phyloP scores from a whole-genome alignment of 2,888 invertebrate species.

The Apodemia hepburni region DNA sequence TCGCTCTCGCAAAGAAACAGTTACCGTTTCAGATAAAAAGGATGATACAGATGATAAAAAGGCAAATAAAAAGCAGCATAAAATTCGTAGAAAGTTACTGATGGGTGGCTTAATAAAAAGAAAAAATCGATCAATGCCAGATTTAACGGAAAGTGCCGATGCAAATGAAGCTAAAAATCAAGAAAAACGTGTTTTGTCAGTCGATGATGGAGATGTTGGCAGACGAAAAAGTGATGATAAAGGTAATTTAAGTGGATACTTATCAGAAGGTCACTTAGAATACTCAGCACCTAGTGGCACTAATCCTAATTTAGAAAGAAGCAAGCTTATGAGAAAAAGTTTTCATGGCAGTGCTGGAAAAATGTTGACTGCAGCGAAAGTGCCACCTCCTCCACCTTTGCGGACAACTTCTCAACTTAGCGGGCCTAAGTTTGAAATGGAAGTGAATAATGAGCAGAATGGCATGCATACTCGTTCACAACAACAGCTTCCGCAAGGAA shows the following conservation, averaged over 20 bases:
- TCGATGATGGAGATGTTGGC: slow-evolving; percentile 89
- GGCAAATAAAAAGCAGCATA: slow-evolving; percentile 93
- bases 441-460: slow-evolving; percentile 66
- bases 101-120: slow-evolving; percentile 94
- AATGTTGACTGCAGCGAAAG: slow-evolving; percentile 90
- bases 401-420: slow-evolving; percentile 93
- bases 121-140: slow-evolving; percentile 95
- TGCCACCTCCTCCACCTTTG: slow-evolving; percentile 91
- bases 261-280: slow-evolving; percentile 93
- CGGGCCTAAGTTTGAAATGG: slow-evolving; percentile 81
- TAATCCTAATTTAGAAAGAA: slow-evolving; percentile 91
- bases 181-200: slow-evolving; percentile 73
- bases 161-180: slow-evolving; percentile 65
- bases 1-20: slow-evolving; percentile 86
- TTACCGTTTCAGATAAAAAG: slow-evolving; percentile 84
- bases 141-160: slow-evolving; percentile 89
- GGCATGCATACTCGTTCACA: slow-evolving; percentile 61
- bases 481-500: slow-evolving; percentile 54
- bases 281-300: slow-evolving; percentile 83
- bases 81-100: slow-evolving; percentile 90
- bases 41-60: slow-evolving; percentile 85
- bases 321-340: slow-evolving; percentile 93
- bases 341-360: slow-evolving; percentile 92
- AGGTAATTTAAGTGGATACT: slow-evolving; percentile 86
- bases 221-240: slow-evolving; percentile 81